A percentile compares a stretch with the other conserved stretches of the same genome.
phyloP scores from a whole-genome alignment of 2,797 vertebrate genomes.

The Botia kubotai region DNA sequence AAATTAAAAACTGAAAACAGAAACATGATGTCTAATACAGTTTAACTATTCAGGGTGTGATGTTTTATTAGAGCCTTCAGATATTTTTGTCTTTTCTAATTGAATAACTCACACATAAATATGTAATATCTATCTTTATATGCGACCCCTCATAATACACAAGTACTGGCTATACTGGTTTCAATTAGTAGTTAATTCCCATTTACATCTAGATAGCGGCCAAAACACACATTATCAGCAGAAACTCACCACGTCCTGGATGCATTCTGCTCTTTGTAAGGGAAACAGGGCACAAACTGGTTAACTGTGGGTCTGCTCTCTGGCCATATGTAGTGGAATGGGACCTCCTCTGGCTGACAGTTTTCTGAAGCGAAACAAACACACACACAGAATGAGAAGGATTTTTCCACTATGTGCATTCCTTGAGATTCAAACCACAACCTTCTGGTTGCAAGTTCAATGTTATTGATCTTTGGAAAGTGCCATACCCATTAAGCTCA shows the following conservation, averaged over 20 bases:
- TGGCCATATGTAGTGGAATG: slow-evolving; percentile 83
- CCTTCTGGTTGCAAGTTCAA: not conserved
- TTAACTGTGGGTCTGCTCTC: slow-evolving; percentile 76
- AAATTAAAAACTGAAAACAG: not conserved
- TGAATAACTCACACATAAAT: not conserved
- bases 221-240: not conserved
- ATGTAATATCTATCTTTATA: not conserved
- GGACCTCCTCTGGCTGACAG: slow-evolving; percentile 78
- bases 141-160: not conserved
- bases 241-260: slow-evolving; percentile 86
- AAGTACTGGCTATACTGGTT: not conserved
- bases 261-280: slow-evolving; percentile 80
- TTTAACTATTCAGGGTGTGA: not conserved
- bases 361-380: slow-evolving; percentile 71
- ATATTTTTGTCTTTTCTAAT: not conserved
- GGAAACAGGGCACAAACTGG: slow-evolving; percentile 77
- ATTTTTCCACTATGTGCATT: not conserved
- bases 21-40: not conserved
- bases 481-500: slow-evolving; percentile 82
- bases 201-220: not conserved
- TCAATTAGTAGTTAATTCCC: not conserved
- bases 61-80: not conserved
- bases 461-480: not conserved
- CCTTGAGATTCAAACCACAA: not conserved
- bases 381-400: not conserved